Conservation (phyloP, 2,888 invertebrate genomes). For the Lysandra bellargus region DNA sequence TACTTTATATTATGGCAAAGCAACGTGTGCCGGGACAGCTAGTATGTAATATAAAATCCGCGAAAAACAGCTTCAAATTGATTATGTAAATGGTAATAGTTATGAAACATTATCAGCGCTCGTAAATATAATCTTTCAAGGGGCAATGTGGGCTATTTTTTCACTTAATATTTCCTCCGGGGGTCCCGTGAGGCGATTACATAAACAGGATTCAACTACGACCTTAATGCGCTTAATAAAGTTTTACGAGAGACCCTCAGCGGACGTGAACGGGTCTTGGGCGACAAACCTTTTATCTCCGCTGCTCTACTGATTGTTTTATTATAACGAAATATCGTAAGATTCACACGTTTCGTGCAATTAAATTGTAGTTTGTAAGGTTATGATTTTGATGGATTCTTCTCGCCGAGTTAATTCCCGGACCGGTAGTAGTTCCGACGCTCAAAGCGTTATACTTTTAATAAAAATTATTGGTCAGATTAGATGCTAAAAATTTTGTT, state of each 20-base stretch:
- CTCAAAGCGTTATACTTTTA: no score
- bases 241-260: constrained; percentile 78
- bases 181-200: constrained; percentile 78
- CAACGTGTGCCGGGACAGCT: no score
- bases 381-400: background rate
- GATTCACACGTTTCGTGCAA: background rate
- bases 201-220: constrained; percentile 80
- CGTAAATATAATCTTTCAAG: constrained; percentile 31
- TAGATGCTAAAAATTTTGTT: no score
- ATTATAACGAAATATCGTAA: constrained; percentile 52
- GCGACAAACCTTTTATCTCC: constrained; percentile 79
- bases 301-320: constrained; percentile 74
- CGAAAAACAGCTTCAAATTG: constrained; percentile 1
- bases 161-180: constrained; percentile 78
- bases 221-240: constrained; percentile 80
- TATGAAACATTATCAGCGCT: constrained; percentile 21
- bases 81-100: constrained; percentile 23
- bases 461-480: no score
- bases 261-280: constrained; percentile 75
- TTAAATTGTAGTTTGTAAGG: background rate
- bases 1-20: no score
- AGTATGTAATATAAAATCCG: background rate
- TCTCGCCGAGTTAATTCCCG: no score
- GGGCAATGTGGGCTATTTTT: constrained; percentile 71
- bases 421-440: no score